Percentiles rank a stretch among this genome's conserved stretches.
Conservation (phyloP, 2,113 vertebrate species). For the Scomber scombrus region DNA sequence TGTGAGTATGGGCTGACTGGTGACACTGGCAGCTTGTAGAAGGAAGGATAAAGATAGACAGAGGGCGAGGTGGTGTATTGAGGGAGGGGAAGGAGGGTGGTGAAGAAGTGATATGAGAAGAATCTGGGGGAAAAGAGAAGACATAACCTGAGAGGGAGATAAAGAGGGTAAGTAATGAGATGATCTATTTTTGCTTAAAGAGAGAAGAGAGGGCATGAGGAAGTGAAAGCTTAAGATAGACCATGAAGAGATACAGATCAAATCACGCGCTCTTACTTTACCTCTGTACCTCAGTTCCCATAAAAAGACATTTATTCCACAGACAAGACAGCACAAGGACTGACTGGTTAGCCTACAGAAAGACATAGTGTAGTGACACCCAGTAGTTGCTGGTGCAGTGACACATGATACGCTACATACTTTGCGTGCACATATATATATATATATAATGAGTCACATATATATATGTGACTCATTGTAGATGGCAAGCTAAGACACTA, state of each 20-base stretch:
- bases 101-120: slow-evolving; percentile 34
- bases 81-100: neutral
- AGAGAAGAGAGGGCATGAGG: slow-evolving; percentile 31
- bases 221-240: slow-evolving; percentile 12
- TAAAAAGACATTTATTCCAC: slow-evolving; percentile 10
- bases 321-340: neutral
- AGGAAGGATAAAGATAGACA: slow-evolving; percentile 74
- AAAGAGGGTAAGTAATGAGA: slow-evolving; percentile 35
- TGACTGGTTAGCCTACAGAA: neutral
- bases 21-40: slow-evolving; percentile 55
- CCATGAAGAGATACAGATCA: slow-evolving; percentile 11
- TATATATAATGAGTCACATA: too few relatives aligned
- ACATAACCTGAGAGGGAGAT: slow-evolving; percentile 42
- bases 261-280: slow-evolving; percentile 39
- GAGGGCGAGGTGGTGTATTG: slow-evolving; percentile 27
- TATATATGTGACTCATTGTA: too few relatives aligned
- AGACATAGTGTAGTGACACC: neutral
- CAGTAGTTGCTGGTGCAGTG: neutral
- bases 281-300: slow-evolving; percentile 3
- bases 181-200: slow-evolving; percentile 49
- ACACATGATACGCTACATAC: neutral
- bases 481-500: too few relatives aligned
- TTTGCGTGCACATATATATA: neutral
- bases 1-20: slow-evolving; percentile 54
- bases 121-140: slow-evolving; percentile 27